Evolutionary conservation across 92 coral and sea anemone genomes (phyloP), one percentile per base, ranked within the genome.

Genomic region (Hydrozoanthus gracilis): DNA sequence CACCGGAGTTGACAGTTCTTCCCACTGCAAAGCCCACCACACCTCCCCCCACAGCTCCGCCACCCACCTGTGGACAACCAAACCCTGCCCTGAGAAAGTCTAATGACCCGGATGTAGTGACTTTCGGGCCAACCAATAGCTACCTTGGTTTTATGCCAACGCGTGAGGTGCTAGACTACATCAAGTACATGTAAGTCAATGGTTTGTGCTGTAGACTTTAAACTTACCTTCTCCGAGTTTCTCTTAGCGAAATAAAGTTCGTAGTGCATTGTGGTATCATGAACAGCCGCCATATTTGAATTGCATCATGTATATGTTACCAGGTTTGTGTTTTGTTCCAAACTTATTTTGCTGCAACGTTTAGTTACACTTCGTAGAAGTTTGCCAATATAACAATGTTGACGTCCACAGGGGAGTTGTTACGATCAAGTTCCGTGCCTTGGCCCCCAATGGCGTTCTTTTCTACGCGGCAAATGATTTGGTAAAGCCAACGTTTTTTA

Each of bases 21-120:
- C 98, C 99, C 7, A 97, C 99, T 0, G 73, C 89, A 16, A 69
- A 49, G 13, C 99, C 99, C 88, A 97, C 99, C 20, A 88, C 91
- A 47, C 96, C 98, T 60, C 95, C 99, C 71, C 92, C 96, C 87
- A 93, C 98, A 72, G 90, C 82, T 48, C 93, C 98, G 44, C 98
- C 96, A 46, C 94, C 96, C 4, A 92, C 94, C 77, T 90, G 95
- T 86, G 93, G 95, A 51, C 73, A 84, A 72, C 92, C 88, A 10
- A 77, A 91, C 83, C 94, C 97, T 13, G 66, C 88, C 79, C 80
- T 90, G 64, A 71, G 55, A 49, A 75, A 69, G 44, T 88, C 91
- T 3, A 74, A 83, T 35, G 87, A 64, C 35, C 90, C 82, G 13
- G 93, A 92, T 17, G 56, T 85, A 20, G 94, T 83, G 44, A 90